A percentile compares a stretch with the other conserved stretches of the same genome.
phyloP scores from a whole-genome alignment of 2,113 vertebrate species.

The Prolemur simus region DNA sequence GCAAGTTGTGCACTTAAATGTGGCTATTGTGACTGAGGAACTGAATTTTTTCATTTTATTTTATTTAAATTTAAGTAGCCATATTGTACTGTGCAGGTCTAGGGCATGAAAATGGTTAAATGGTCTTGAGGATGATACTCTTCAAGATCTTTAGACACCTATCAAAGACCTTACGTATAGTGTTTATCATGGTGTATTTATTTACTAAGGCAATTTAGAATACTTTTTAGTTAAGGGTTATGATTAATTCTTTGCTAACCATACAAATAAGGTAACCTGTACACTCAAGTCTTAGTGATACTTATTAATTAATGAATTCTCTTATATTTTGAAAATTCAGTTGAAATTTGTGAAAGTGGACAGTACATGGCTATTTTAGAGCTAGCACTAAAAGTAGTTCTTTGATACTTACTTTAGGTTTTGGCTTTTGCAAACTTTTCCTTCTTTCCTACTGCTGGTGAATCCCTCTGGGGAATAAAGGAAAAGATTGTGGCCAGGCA shows the following conservation, averaged over 20 bases:
- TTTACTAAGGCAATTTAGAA: not conserved
- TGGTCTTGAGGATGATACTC: not conserved
- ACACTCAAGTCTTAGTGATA: not conserved
- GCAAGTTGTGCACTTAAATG: not conserved
- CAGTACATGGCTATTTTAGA: not conserved
- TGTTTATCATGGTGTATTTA: not conserved
- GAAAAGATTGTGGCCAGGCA: not conserved
- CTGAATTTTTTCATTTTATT: not conserved
- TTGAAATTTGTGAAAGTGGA: not conserved
- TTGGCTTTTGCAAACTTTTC: not conserved
- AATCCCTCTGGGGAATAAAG: not conserved
- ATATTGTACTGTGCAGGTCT: not conserved
- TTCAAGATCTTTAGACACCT: not conserved
- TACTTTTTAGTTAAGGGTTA: not conserved
- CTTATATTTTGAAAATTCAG: slow-evolving; percentile 11
- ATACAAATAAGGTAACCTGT: not conserved
- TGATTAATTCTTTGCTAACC: not conserved
- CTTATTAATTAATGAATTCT: not conserved
- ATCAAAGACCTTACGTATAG: not conserved
- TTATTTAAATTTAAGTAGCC: not conserved
- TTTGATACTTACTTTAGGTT: not conserved
- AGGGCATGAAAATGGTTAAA: not conserved
- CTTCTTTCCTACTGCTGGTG: not conserved
- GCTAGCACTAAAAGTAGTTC: not conserved
- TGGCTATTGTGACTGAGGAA: not conserved